Evolutionary conservation across 2,797 vertebrate genomes (phyloP).

Genomic region (Falco novaeseelandiae): DNA sequence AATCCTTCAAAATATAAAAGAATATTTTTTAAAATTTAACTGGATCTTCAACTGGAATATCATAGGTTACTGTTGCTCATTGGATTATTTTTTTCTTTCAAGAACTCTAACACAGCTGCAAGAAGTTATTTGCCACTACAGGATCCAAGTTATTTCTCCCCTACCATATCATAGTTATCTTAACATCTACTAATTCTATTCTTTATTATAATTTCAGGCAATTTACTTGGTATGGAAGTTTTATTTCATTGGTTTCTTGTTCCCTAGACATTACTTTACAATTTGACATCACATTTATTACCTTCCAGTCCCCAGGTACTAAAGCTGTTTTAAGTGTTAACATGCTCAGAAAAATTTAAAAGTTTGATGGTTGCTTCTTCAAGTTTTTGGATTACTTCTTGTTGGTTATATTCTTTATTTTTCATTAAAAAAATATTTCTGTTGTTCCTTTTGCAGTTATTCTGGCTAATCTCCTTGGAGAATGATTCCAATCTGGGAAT

Average conservation of each 20-base stretch:
- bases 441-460: neutral
- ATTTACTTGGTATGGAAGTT: neutral
- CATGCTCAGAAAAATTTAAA: neutral
- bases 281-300: neutral
- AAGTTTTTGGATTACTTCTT: neutral
- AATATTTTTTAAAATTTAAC: neutral
- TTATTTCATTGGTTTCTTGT: neutral
- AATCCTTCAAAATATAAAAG: neutral
- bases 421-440: neutral
- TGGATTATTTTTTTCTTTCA: neutral
- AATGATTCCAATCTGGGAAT: neutral
- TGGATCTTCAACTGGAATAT: neutral
- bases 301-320: neutral
- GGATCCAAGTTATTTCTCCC: neutral
- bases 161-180: neutral
- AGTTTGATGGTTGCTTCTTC: neutral
- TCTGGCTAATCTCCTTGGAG: neutral
- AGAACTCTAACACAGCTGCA: neutral
- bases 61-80: neutral
- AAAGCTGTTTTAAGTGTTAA: neutral
- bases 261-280: neutral
- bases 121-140: neutral
- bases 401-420: neutral
- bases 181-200: neutral
- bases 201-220: neutral